phyloP scores from a whole-genome alignment of 2,888 invertebrate species.

The Agonopterix alstromeriana region DNA sequence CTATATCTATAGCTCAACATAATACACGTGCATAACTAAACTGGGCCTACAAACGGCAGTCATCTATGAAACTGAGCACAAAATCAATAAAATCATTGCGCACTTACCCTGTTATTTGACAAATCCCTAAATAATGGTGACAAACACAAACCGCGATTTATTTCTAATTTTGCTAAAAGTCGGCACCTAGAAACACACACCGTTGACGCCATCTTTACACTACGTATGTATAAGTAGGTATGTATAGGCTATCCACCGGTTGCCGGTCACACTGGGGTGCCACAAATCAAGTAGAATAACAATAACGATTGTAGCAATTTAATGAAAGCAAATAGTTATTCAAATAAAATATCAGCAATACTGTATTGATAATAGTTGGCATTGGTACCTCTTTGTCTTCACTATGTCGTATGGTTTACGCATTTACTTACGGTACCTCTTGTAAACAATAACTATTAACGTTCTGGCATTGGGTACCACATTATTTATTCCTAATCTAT shows the following conservation, averaged over 20 bases:
- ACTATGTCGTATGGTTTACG: too few relatives aligned
- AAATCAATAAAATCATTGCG: constrained; percentile 19
- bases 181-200: constrained; percentile 78
- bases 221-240: constrained; percentile 33
- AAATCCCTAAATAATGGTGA: constrained; percentile 69
- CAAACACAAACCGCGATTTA: constrained; percentile 76
- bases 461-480: too few relatives aligned
- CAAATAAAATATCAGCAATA: neutral
- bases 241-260: constrained; percentile 6
- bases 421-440: too few relatives aligned
- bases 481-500: too few relatives aligned
- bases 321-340: too few relatives aligned
- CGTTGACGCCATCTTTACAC: constrained; percentile 79
- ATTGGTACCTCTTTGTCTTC: neutral
- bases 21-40: constrained; percentile 47
- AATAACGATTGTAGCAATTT: neutral
- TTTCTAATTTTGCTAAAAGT: constrained; percentile 77
- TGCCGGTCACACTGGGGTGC: constrained; percentile 6
- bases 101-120: constrained; percentile 68
- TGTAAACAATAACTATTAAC: too few relatives aligned
- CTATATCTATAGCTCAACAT: constrained; percentile 37
- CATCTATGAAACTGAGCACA: constrained; percentile 46
- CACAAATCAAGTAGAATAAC: neutral
- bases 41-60: constrained; percentile 31
- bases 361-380: neutral